Evolutionary conservation across 92 coral and sea anemone species (phyloP).

Genomic region (Porites rus): DNA sequence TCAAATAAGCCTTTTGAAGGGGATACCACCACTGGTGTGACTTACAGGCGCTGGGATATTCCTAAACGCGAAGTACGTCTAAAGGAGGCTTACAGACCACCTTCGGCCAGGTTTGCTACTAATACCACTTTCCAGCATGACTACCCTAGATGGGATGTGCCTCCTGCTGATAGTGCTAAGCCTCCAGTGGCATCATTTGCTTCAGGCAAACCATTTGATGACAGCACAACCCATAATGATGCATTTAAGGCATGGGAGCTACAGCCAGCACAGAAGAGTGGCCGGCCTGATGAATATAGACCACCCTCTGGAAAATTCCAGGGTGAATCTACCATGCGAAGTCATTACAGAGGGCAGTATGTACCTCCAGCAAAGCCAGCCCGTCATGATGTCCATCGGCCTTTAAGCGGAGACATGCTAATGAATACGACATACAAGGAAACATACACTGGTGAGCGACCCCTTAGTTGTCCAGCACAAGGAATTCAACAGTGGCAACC

Average conservation of each 20-base stretch:
- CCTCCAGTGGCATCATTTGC: slow-evolving; percentile 85
- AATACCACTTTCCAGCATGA: slow-evolving; percentile 95
- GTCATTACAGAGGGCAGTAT: slow-evolving; percentile 93
- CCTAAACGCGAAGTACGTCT: slow-evolving; percentile 80
- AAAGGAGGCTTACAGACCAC: slow-evolving; percentile 90
- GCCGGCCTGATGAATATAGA: slow-evolving; percentile 79
- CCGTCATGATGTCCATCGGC: slow-evolving; percentile 74
- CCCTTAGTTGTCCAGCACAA: slow-evolving; percentile 90
- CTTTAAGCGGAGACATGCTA: slow-evolving; percentile 80
- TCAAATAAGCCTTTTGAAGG: slow-evolving; percentile 94
- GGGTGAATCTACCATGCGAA: slow-evolving; percentile 95
- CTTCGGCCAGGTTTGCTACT: slow-evolving; percentile 83
- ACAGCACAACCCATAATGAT: slow-evolving; percentile 95
- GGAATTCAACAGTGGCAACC: slow-evolving; percentile 78
- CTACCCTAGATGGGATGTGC: slow-evolving; percentile 85
- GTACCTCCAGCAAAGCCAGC: slow-evolving; percentile 86
- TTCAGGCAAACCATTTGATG: slow-evolving; percentile 95
- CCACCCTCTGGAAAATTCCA: slow-evolving; percentile 93
- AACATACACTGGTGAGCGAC: slow-evolving; percentile 92
- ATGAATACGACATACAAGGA: slow-evolving; percentile 92
- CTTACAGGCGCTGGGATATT: slow-evolving; percentile 88
- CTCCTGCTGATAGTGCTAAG: slow-evolving; percentile 93
- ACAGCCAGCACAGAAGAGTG: slow-evolving; percentile 73
- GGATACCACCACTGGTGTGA: slow-evolving; percentile 84
- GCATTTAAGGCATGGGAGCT: slow-evolving; percentile 91